phyloP scores from a whole-genome alignment of 2,797 vertebrate genomes.

The Parauchenoglanis punctatus region DNA sequence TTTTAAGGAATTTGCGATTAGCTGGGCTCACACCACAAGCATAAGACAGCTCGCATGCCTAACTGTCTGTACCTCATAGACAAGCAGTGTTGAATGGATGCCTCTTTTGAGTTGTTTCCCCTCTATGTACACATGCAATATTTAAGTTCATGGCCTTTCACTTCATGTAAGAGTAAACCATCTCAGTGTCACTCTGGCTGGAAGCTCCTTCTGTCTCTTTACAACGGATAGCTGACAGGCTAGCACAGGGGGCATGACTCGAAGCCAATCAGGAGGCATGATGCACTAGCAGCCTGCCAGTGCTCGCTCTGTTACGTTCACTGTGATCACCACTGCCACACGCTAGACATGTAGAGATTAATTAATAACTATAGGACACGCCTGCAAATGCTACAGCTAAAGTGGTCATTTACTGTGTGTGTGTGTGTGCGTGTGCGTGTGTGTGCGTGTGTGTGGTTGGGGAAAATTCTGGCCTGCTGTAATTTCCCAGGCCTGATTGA shows the following conservation, averaged over 20 bases:
- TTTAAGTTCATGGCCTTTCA: slow-evolving; percentile 42
- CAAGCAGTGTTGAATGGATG: background rate
- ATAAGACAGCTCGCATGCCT: slow-evolving; percentile 18
- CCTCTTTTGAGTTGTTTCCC: background rate
- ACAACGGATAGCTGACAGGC: slow-evolving; percentile 45
- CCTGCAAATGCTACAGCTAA: slow-evolving; percentile 43
- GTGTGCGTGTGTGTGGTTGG: no score
- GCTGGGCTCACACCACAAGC: slow-evolving; percentile 47
- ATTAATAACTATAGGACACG: slow-evolving; percentile 30
- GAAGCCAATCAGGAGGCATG: slow-evolving; percentile 18
- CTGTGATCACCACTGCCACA: slow-evolving; percentile 44
- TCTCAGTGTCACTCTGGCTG: slow-evolving; percentile 44
- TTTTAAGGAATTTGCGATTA: slow-evolving; percentile 56
- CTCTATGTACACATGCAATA: slow-evolving; percentile 33
- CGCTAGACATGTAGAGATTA: slow-evolving; percentile 32
- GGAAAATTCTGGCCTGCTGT: background rate
- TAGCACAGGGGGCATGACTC: slow-evolving; percentile 1
- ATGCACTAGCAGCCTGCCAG: slow-evolving; percentile 32
- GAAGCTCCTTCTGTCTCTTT: slow-evolving; percentile 35
- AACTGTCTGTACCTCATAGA: background rate
- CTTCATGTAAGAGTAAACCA: slow-evolving; percentile 41
- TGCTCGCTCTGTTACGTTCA: slow-evolving; percentile 25
- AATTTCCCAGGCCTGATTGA: background rate
- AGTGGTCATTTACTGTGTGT: slow-evolving; percentile 7
- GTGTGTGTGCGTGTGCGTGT: background rate